Conservation (phyloP, 2,888 invertebrate species). For the Geophilus truncorum region DNA sequence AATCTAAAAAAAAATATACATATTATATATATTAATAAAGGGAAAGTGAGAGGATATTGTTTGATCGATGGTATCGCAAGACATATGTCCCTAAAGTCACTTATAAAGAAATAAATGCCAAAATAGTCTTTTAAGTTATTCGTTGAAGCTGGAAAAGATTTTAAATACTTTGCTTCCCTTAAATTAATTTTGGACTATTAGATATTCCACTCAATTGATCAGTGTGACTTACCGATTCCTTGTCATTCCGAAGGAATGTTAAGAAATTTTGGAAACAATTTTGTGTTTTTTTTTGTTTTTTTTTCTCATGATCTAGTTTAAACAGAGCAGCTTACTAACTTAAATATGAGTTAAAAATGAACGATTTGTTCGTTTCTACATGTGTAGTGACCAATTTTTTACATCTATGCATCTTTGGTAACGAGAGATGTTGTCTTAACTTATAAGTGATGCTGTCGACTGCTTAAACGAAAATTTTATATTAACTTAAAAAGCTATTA, state of each 20-base stretch:
- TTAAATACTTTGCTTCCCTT: background rate
- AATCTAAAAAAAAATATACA: slow-evolving; percentile 16
- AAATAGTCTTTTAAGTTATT: background rate
- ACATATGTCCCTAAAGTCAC: slow-evolving; percentile 12
- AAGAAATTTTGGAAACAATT: background rate
- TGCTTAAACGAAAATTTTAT: background rate
- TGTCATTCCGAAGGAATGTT: background rate
- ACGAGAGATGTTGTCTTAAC: background rate
- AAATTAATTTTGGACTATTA: background rate
- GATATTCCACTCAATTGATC: background rate
- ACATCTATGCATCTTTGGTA: background rate
- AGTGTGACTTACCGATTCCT: background rate
- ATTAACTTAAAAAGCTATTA: background rate
- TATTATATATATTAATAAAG: background rate
- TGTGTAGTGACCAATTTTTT: background rate
- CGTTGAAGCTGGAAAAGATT: background rate
- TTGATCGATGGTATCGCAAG: background rate
- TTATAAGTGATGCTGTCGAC: background rate
- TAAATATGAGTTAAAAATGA: background rate
- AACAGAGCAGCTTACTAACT: background rate
- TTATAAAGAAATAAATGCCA: background rate
- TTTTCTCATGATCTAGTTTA: background rate
- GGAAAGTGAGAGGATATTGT: slow-evolving; percentile 2
- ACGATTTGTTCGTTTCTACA: background rate
- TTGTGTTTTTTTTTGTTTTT: background rate